Percentiles rank a stretch among this genome's conserved stretches.
These are phyloP conservation scores for Polia nebulosa DNA, from an alignment of 2,888 invertebrate species.

Conservation along the genomic window DNA sequence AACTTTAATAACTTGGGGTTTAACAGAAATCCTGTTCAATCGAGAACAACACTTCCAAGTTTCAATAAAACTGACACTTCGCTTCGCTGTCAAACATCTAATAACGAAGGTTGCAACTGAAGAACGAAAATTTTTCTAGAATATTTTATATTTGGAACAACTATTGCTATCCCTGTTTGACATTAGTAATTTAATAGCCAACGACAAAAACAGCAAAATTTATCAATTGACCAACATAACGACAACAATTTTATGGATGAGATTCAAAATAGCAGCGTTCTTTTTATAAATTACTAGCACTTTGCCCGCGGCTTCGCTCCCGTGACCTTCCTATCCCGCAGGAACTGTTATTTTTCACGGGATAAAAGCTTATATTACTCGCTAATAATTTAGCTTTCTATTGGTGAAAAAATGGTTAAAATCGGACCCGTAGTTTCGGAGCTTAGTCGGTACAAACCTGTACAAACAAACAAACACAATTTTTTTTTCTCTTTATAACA, in stretches of 20 bases:
- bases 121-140: slow-evolving; percentile 72
- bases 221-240: slow-evolving; percentile 33
- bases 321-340: too few species aligned
- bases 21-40: slow-evolving; percentile 33
- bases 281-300: slow-evolving; percentile 3
- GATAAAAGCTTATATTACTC: too few species aligned
- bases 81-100: slow-evolving; percentile 47
- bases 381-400: too few species aligned
- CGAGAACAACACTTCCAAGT: slow-evolving; percentile 55
- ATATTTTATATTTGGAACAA: slow-evolving; percentile 77
- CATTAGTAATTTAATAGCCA: fast-evolving
- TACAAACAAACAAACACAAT: too few species aligned
- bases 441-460: too few species aligned
- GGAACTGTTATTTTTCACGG: too few species aligned
- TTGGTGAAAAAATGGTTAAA: too few species aligned
- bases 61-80: slow-evolving; percentile 56
- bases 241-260: not conserved
- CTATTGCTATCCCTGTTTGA: slow-evolving; percentile 32
- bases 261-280: slow-evolving; percentile 32
- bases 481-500: too few species aligned
- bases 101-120: slow-evolving; percentile 59
- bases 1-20: slow-evolving; percentile 37
- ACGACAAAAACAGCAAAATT: slow-evolving; percentile 37
- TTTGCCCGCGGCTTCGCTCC: too few species aligned
- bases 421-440: too few species aligned